phyloP scores from a whole-genome alignment of 1,140 invertebrate species.

The Belonocnema kinseyi region DNA sequence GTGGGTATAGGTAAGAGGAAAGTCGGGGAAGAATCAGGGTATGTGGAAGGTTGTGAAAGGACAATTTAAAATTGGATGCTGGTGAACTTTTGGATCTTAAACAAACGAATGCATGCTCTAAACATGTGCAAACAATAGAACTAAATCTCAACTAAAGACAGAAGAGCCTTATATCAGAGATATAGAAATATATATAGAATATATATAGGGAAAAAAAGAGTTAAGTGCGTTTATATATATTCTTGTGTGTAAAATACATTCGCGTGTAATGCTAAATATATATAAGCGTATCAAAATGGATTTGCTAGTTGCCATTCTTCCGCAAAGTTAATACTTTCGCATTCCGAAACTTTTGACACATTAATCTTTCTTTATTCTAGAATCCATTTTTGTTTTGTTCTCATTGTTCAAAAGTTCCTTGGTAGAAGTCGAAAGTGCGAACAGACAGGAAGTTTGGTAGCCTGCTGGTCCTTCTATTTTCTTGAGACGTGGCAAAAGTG shows the following conservation, averaged over 20 bases:
- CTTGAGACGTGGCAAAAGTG: constrained; percentile 69
- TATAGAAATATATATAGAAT: constrained; percentile 69
- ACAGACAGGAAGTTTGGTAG: constrained; percentile 47
- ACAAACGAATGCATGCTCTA: constrained; percentile 76
- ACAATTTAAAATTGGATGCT: constrained; percentile 38
- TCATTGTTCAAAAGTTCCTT: constrained; percentile 20
- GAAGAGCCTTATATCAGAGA: constrained; percentile 75
- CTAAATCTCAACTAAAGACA: constrained; percentile 76
- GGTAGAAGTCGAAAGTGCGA: constrained; percentile 40
- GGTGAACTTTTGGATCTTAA: constrained; percentile 67
- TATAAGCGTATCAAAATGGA: constrained; percentile 43
- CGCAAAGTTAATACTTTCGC: constrained; percentile 47
- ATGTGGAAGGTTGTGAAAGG: constrained; percentile 23
- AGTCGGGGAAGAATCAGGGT: constrained; percentile 27
- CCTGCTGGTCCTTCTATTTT: constrained; percentile 59
- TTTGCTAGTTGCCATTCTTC: constrained; percentile 47
- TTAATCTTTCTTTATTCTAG: constrained; percentile 41
- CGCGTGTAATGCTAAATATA: constrained; percentile 61
- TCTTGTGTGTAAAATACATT: constrained; percentile 67
- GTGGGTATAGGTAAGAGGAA: constrained; percentile 33
- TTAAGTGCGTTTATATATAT: constrained; percentile 57
- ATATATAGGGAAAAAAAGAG: constrained; percentile 58
- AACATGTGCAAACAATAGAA: constrained; percentile 76
- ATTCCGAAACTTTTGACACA: constrained; percentile 45
- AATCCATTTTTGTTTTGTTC: constrained; percentile 4